A percentile compares a stretch with the other conserved stretches of the same genome.
phyloP scores from a whole-genome alignment of 2,113 vertebrate species.

The Anhinga anhinga region DNA sequence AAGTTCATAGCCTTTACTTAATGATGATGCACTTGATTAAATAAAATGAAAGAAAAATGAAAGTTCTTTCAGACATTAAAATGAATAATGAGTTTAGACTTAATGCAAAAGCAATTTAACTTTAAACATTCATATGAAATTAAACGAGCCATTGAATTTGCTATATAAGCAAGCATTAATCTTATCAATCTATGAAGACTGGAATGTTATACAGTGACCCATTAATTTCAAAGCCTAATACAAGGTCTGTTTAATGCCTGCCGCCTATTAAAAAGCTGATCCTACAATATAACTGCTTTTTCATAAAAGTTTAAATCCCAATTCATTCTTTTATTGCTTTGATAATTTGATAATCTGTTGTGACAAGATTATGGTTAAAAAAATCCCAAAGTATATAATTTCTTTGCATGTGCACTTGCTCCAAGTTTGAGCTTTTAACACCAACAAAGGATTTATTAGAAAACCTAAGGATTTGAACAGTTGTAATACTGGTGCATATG shows the following conservation, averaged over 20 bases:
- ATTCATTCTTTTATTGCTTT: conserved; percentile 72
- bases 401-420: conserved; percentile 3
- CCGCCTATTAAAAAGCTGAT: conserved; percentile 82
- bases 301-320: conserved; percentile 72
- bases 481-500: neutral
- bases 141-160: conserved; percentile 90
- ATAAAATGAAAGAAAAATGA: conserved; percentile 83
- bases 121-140: conserved; percentile 88
- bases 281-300: conserved; percentile 76
- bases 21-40: conserved; percentile 82
- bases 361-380: conserved; percentile 67
- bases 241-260: conserved; percentile 80
- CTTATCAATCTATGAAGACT: conserved; percentile 82
- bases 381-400: conserved; percentile 1
- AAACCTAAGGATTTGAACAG: neutral
- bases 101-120: conserved; percentile 89
- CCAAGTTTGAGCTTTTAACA: neutral
- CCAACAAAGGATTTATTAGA: neutral
- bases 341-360: conserved; percentile 71
- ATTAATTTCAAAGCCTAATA: conserved; percentile 84
- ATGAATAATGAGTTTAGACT: conserved; percentile 84
- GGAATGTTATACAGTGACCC: conserved; percentile 80
- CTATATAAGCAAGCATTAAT: conserved; percentile 88
- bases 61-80: conserved; percentile 82
- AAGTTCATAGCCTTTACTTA: conserved; percentile 74